Evolutionary conservation across 2,113 vertebrate species (phyloP).

Genomic region (Todiramphus chloris): DNA sequence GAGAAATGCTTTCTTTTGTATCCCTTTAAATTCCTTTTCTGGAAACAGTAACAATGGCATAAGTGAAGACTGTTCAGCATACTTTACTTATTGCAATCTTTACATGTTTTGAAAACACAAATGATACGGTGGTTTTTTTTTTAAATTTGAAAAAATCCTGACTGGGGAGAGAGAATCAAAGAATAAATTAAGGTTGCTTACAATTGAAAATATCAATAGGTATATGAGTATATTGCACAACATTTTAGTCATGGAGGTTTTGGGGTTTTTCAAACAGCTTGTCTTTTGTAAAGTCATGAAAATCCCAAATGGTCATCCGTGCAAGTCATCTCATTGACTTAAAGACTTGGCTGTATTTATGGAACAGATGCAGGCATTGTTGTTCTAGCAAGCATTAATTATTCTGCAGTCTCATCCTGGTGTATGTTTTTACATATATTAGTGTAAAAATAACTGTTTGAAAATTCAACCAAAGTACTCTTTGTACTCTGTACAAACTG

Average conservation of each 20-base stretch:
- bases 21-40: not conserved
- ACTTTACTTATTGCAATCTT: not conserved
- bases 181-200: not conserved
- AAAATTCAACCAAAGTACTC: not conserved
- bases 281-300: not conserved
- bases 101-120: not conserved
- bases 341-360: not conserved
- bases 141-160: not conserved
- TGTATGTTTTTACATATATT: not conserved
- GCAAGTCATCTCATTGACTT: not conserved
- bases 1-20: not conserved
- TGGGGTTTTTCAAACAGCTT: not conserved
- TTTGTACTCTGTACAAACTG: not conserved
- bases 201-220: not conserved
- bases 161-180: not conserved
- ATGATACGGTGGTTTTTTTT: not conserved
- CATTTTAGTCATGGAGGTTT: not conserved
- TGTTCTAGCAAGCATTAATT: slow-evolving; percentile 3
- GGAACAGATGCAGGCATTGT: slow-evolving; percentile 27
- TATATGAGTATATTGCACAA: not conserved
- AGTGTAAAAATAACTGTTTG: not conserved
- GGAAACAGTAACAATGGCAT: not conserved
- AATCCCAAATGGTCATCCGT: not conserved
- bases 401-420: not conserved
- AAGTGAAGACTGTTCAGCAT: not conserved